These are phyloP conservation scores for Acleris emargana DNA, from an alignment of 2,888 invertebrate genomes.

Conservation along the genomic window DNA sequence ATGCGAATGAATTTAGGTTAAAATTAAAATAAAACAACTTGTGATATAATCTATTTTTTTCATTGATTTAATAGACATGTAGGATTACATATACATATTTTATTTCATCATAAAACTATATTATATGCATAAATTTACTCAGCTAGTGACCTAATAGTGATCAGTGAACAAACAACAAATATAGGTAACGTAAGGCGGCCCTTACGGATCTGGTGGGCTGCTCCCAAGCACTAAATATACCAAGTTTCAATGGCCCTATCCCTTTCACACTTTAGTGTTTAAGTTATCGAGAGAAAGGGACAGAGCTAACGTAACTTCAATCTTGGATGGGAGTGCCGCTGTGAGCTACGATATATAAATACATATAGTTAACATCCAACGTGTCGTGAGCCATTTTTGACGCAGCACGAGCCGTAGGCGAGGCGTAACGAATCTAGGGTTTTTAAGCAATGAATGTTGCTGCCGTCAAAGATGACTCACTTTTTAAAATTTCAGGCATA, in stretches of 20 bases:
- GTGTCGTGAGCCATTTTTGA: slow-evolving; percentile 28
- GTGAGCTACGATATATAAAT: slow-evolving; percentile 66
- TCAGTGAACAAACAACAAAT: slow-evolving; percentile 77
- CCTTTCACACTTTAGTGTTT: no score
- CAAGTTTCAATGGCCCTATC: no score
- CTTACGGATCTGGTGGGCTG: neutral
- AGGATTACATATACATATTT: slow-evolving; percentile 84
- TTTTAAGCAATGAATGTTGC: slow-evolving; percentile 2
- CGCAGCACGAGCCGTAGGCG: neutral
- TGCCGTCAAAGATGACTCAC: slow-evolving; percentile 18
- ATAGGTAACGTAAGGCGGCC: slow-evolving; percentile 41
- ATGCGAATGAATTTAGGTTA: no score
- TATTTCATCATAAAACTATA: slow-evolving; percentile 82
- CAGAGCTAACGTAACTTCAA: neutral
- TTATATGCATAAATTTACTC: slow-evolving; percentile 78
- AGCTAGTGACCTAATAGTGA: slow-evolving; percentile 79
- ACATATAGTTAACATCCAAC: slow-evolving; percentile 44
- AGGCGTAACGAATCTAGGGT: slow-evolving; percentile 7
- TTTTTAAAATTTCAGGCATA: slow-evolving; percentile 23
- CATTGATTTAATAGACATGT: slow-evolving; percentile 83
- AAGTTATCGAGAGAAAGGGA: neutral
- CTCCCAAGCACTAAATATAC: neutral
- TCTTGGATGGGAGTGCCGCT: slow-evolving; percentile 51
- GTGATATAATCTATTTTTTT: slow-evolving; percentile 71
- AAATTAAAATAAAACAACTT: slow-evolving; percentile 56